phyloP scores from a whole-genome alignment of 2,797 vertebrate genomes.

The Sebastes aleutianus region DNA sequence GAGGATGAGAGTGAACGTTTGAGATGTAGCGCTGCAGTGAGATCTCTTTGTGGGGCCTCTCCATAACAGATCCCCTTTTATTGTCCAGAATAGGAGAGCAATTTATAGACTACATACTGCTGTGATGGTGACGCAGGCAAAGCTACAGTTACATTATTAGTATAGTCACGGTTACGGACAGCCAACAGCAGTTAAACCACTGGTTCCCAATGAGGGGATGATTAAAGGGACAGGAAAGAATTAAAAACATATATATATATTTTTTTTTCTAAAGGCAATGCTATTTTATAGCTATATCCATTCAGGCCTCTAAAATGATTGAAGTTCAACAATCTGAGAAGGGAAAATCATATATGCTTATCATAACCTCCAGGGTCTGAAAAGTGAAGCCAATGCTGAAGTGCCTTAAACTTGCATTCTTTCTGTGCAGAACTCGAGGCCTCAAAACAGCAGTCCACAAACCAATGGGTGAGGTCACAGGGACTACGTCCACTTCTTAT shows the following conservation, averaged over 20 bases:
- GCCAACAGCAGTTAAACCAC: neutral
- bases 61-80: slow-evolving; percentile 17
- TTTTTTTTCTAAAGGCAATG: neutral
- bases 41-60: slow-evolving; percentile 29
- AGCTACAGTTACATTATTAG: neutral
- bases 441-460: too few relatives aligned
- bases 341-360: neutral
- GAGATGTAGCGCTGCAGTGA: slow-evolving; percentile 50
- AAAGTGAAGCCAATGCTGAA: too few relatives aligned
- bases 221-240: neutral
- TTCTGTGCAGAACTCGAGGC: too few relatives aligned
- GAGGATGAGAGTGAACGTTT: slow-evolving; percentile 54
- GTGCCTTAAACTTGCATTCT: too few relatives aligned
- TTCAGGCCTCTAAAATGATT: neutral
- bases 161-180: neutral
- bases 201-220: neutral
- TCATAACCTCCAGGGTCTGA: too few relatives aligned
- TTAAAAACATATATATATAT: neutral
- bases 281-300: neutral
- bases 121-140: slow-evolving; percentile 15
- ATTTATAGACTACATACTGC: slow-evolving; percentile 23
- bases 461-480: too few relatives aligned
- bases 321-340: neutral
- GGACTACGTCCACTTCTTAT: neutral
- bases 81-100: slow-evolving; percentile 6